Conservation (phyloP, 2,888 invertebrate genomes). For the Melanostoma mellinum region DNA sequence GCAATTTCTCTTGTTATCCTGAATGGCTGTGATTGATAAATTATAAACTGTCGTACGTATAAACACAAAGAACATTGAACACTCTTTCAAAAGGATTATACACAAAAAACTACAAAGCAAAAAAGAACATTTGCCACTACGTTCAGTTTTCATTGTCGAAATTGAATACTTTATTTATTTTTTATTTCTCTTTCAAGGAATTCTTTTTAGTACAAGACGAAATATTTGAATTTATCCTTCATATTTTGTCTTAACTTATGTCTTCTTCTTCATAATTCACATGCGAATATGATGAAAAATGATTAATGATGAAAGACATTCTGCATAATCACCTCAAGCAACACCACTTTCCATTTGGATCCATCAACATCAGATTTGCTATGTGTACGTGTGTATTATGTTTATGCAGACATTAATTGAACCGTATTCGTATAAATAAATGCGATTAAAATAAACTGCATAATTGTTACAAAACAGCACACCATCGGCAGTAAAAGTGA, state of each 20-base stretch:
- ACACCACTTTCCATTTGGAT: conserved; percentile 63
- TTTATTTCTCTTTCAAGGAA: conserved; percentile 35
- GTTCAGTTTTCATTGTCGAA: conserved; percentile 6
- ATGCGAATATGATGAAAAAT: conserved; percentile 44
- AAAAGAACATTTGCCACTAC: neutral
- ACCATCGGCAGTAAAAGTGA: conserved; percentile 40
- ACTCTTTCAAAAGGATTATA: conserved; percentile 55
- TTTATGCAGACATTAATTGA: conserved; percentile 55
- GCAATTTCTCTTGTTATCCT: conserved; percentile 27
- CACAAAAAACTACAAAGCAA: conserved; percentile 10
- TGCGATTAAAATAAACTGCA: conserved; percentile 71
- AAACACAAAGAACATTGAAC: neutral
- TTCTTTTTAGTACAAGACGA: conserved; percentile 20
- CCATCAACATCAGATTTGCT: conserved; percentile 45
- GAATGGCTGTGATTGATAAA: conserved; percentile 45
- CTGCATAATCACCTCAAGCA: conserved; percentile 48
- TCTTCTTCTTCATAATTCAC: conserved; percentile 21
- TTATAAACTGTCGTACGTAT: conserved; percentile 25
- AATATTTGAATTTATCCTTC: neutral
- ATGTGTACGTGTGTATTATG: neutral
- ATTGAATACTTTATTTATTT: conserved; percentile 12
- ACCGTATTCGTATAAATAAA: conserved; percentile 68
- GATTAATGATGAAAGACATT: conserved; percentile 58
- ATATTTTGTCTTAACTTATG: neutral
- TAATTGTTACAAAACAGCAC: conserved; percentile 37